phyloP scores from a whole-genome alignment of 2,113 vertebrate species.

The Hiodon tergisus region DNA sequence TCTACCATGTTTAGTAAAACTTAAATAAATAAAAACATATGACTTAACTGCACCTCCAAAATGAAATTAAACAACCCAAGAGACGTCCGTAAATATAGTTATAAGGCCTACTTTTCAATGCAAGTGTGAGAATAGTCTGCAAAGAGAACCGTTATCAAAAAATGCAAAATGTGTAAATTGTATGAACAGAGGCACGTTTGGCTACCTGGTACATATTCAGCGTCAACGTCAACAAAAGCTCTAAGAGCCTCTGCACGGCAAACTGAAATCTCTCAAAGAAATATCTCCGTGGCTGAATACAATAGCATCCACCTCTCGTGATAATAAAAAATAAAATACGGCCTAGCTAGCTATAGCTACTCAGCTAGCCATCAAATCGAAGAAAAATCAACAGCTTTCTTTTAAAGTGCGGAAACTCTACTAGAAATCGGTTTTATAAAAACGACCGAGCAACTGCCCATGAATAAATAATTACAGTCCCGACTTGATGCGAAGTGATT shows the following conservation, averaged over 20 bases:
- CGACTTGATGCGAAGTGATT: conserved; percentile 21
- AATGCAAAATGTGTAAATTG: too few relatives aligned
- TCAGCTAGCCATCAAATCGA: conserved; percentile 1
- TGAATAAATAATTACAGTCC: conserved; percentile 21
- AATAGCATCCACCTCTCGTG: background rate
- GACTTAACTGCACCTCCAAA: conserved; percentile 3
- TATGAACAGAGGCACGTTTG: background rate
- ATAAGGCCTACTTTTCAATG: background rate
- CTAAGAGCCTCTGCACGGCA: conserved; percentile 8
- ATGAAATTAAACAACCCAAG: background rate
- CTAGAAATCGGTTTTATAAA: conserved; percentile 1
- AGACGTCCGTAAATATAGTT: background rate
- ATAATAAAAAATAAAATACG: conserved; percentile 15
- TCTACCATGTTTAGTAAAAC: conserved; percentile 2
- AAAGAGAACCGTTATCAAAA: background rate
- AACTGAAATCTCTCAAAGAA: conserved; percentile 18
- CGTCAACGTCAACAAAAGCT: conserved; percentile 17
- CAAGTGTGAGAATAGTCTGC: background rate
- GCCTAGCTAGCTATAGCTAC: conserved; percentile 23
- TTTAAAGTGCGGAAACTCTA: background rate
- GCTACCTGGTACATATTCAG: background rate
- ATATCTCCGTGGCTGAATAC: background rate
- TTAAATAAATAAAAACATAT: background rate
- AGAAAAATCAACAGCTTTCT: background rate
- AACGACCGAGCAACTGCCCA: conserved; percentile 1